These are phyloP conservation scores for Thecophora atra DNA, from an alignment of 2,888 invertebrate species.

Conservation along the genomic window DNA sequence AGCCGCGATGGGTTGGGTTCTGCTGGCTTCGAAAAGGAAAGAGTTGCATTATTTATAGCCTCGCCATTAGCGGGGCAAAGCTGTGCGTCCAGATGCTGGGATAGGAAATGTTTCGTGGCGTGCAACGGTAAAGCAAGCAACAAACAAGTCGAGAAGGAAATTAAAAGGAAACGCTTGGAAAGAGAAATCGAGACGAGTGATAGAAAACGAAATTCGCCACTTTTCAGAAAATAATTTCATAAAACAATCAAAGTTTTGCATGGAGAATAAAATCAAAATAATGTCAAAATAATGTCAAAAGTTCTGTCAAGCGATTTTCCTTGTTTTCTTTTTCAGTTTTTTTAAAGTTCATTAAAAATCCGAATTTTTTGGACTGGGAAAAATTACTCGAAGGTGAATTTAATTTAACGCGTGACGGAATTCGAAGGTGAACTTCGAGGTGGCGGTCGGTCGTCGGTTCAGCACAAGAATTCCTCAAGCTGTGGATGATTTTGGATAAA, in stretches of 20 bases:
- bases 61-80: slow-evolving; percentile 7
- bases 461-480: too few species aligned
- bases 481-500: too few species aligned
- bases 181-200: not conserved
- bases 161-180: slow-evolving; percentile 10
- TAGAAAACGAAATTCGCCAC: not conserved
- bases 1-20: not conserved
- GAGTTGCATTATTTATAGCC: slow-evolving; percentile 38
- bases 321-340: too few species aligned
- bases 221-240: not conserved
- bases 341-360: too few species aligned
- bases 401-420: too few species aligned
- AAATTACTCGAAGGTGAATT: too few species aligned
- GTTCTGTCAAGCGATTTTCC: too few species aligned
- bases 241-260: not conserved
- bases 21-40: slow-evolving; percentile 15
- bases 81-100: slow-evolving; percentile 18
- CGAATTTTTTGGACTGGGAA: too few species aligned
- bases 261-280: not conserved
- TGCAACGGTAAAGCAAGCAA: slow-evolving; percentile 14
- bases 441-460: too few species aligned
- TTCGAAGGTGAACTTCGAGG: too few species aligned
- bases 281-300: slow-evolving; percentile 13
- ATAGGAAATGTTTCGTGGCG: slow-evolving; percentile 17
- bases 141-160: not conserved